Evolutionary conservation across 1,140 invertebrate species (phyloP).

Genomic region (Leptoteleia sp.): DNA sequence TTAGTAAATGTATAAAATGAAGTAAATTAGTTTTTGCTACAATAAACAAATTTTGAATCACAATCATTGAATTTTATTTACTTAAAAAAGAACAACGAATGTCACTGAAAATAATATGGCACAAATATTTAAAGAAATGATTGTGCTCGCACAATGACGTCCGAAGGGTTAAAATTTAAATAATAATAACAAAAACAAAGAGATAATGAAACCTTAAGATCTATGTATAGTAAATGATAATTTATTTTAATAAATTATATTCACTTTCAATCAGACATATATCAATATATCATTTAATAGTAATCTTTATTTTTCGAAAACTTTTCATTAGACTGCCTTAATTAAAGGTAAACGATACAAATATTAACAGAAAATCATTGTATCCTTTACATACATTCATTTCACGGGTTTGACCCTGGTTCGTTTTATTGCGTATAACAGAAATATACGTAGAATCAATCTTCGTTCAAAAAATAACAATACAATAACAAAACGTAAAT

Average conservation of each 20-base stretch:
- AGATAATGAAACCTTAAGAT: conserved; percentile 11
- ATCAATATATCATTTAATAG: conserved; percentile 67
- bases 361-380: conserved; percentile 63
- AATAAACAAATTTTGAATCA: too few relatives aligned
- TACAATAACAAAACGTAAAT: conserved; percentile 64
- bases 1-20: too few relatives aligned
- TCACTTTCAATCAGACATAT: conserved; percentile 64
- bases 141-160: conserved; percentile 12
- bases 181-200: neutral
- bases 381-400: conserved; percentile 61
- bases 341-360: conserved; percentile 65
- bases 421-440: conserved; percentile 61
- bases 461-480: conserved; percentile 58
- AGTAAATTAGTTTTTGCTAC: too few relatives aligned
- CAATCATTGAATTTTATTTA: too few relatives aligned
- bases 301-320: conserved; percentile 69
- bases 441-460: conserved; percentile 62
- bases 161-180: conserved; percentile 33
- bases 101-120: too few relatives aligned
- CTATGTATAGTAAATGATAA: conserved; percentile 46
- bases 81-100: too few relatives aligned
- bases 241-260: conserved; percentile 66
- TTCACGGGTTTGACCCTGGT: conserved; percentile 57
- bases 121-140: too few relatives aligned
- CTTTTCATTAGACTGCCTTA: conserved; percentile 65